Percentiles rank a stretch among this genome's conserved stretches.
These are phyloP conservation scores for Limanda limanda DNA, from an alignment of 2,113 vertebrate species.

Conservation along the genomic window DNA sequence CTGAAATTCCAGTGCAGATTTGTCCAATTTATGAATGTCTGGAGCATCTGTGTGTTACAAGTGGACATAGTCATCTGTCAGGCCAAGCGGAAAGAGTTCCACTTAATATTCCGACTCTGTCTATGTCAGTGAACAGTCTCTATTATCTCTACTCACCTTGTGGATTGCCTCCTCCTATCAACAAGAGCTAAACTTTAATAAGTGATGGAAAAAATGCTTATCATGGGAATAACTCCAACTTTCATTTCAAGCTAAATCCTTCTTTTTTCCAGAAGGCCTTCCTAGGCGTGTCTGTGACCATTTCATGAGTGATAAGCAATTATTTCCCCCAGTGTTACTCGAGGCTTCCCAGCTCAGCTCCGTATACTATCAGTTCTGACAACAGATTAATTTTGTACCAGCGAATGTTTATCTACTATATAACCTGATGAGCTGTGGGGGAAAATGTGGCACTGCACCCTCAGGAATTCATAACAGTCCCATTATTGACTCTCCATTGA, in stretches of 20 bases:
- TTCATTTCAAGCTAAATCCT: constrained; percentile 23
- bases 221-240: constrained; percentile 16
- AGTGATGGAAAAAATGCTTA: not conserved
- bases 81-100: constrained; percentile 1
- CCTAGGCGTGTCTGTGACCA: not conserved
- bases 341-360: not conserved
- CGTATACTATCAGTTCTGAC: not conserved
- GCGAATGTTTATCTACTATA: not conserved
- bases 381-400: not conserved
- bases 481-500: constrained; percentile 6
- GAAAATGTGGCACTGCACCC: constrained; percentile 8
- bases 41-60: not conserved
- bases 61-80: not conserved
- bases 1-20: not conserved
- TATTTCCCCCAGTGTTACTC: not conserved
- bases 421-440: constrained; percentile 10
- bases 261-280: constrained; percentile 5
- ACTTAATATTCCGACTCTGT: not conserved
- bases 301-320: constrained; percentile 12
- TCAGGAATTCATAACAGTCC: not conserved
- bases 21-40: not conserved
- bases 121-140: not conserved
- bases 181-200: not conserved
- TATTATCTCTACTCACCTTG: not conserved
- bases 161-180: not conserved